phyloP scores from a whole-genome alignment of 1,140 invertebrate species.

The Cryptotermes secundus region DNA sequence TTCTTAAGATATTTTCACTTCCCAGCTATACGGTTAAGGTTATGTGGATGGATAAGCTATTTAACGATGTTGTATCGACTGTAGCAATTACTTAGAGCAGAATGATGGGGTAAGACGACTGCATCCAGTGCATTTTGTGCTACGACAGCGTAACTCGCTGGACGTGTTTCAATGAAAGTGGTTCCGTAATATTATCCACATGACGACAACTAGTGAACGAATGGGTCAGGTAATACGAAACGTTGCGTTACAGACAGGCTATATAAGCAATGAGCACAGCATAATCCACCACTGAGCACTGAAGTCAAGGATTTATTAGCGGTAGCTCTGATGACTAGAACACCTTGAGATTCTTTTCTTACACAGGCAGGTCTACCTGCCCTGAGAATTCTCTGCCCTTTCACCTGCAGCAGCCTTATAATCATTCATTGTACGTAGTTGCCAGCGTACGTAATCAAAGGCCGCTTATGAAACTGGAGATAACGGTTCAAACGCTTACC shows the following conservation, averaged over 20 bases:
- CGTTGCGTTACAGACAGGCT: neutral
- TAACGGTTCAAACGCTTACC: neutral
- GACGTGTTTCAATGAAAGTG: too few species aligned
- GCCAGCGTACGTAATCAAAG: neutral
- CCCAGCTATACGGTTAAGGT: too few species aligned
- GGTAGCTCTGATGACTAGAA: slow-evolving; percentile 14
- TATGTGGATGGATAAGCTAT: too few species aligned
- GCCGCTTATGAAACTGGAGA: neutral
- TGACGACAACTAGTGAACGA: too few species aligned
- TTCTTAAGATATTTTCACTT: too few species aligned
- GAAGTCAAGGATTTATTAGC: slow-evolving; percentile 7
- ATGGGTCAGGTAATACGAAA: too few species aligned
- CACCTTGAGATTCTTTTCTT: slow-evolving; percentile 12
- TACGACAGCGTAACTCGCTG: too few species aligned
- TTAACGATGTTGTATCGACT: too few species aligned
- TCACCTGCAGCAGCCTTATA: neutral
- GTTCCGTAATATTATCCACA: too few species aligned
- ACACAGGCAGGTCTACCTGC: slow-evolving; percentile 12
- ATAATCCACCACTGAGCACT: neutral
- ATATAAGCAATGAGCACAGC: neutral
- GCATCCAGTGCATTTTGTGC: too few species aligned
- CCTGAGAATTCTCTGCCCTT: slow-evolving; percentile 15
- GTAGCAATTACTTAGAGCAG: too few species aligned
- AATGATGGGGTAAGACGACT: too few species aligned
- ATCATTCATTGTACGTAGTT: neutral